Percentiles rank a stretch among this genome's conserved stretches.
Evolutionary conservation across 2,888 invertebrate genomes (phyloP).

Genomic region (Tiliacea citrago): DNA sequence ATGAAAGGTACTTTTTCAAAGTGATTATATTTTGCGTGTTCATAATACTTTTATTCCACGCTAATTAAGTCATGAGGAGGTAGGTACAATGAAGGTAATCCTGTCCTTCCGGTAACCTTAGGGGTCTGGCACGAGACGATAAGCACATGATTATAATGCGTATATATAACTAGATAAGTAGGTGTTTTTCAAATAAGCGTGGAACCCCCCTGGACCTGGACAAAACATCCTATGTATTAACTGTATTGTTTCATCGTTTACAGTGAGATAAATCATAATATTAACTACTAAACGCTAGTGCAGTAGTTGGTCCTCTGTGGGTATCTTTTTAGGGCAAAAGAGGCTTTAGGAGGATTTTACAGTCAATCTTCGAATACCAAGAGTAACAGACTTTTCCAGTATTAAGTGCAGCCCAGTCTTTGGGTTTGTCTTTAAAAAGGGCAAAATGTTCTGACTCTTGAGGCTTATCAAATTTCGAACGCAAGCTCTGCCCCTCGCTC

Average conservation of each 20-base stretch:
- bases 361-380: neutral
- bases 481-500: too few relatives aligned
- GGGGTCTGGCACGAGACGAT: slow-evolving; percentile 6
- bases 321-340: neutral
- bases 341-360: neutral
- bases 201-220: neutral
- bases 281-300: neutral
- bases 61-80: slow-evolving; percentile 10
- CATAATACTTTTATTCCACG: neutral
- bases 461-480: too few relatives aligned
- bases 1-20: neutral
- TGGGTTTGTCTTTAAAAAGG: neutral
- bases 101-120: too few relatives aligned
- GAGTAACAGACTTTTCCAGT: too few relatives aligned
- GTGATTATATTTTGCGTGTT: neutral
- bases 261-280: neutral
- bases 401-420: too few relatives aligned
- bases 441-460: neutral
- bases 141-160: slow-evolving; percentile 18
- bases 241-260: neutral
- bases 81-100: slow-evolving; percentile 8
- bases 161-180: neutral
- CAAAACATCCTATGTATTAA: too few relatives aligned
- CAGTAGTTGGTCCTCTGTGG: neutral
- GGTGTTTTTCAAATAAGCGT: slow-evolving; percentile 15